Conservation (phyloP, 2,113 vertebrate genomes). For the Xenotilapia flavipinnis region DNA sequence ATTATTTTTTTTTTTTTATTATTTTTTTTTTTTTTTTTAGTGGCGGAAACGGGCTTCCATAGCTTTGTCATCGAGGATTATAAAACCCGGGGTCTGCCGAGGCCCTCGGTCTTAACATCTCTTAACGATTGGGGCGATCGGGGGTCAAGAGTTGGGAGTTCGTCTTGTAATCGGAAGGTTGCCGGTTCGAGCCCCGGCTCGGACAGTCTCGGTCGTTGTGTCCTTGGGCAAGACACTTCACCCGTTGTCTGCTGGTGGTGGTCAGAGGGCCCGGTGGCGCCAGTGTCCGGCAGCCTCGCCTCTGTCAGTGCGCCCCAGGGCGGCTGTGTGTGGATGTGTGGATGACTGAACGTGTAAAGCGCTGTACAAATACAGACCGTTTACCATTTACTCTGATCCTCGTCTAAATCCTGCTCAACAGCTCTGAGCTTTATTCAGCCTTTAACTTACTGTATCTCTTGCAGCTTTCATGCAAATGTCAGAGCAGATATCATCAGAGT, state of each 20-base stretch:
- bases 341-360: accelerated
- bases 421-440: not conserved
- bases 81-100: not conserved
- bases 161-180: accelerated
- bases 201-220: accelerated
- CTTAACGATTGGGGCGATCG: not conserved
- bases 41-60: too few relatives aligned
- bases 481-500: not conserved
- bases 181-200: accelerated
- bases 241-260: not conserved
- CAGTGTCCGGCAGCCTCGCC: accelerated
- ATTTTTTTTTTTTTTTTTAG: too few relatives aligned
- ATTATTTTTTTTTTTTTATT: too few relatives aligned
- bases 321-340: accelerated
- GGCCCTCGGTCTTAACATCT: not conserved
- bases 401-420: not conserved
- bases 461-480: not conserved
- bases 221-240: accelerated
- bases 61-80: not conserved
- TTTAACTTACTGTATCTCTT: not conserved
- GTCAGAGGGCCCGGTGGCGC: not conserved
- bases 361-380: not conserved
- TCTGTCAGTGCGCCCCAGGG: not conserved
- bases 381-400: not conserved
- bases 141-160: not conserved